Evolutionary conservation across 2,113 vertebrate species (phyloP).

Genomic region (Paedocypris sp.): DNA sequence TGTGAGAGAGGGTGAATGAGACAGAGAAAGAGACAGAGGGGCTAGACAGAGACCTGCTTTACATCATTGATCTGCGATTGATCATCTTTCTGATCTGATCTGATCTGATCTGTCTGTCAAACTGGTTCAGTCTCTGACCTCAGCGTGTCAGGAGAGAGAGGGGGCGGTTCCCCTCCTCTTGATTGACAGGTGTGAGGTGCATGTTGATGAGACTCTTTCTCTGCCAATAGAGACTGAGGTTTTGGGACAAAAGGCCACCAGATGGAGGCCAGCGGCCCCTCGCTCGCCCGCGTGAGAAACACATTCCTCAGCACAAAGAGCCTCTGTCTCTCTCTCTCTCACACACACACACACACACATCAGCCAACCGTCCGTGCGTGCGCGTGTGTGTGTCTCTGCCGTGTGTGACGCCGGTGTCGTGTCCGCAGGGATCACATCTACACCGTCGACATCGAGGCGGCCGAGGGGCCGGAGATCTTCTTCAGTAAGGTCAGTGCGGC

Average conservation of each 20-base stretch:
- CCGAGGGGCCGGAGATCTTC: constrained; percentile 88
- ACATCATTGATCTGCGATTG: too few relatives aligned
- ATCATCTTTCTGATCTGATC: too few relatives aligned
- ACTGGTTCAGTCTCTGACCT: too few relatives aligned
- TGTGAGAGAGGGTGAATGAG: too few relatives aligned
- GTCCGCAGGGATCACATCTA: constrained; percentile 94
- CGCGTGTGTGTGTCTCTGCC: background rate
- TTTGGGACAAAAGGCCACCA: constrained; percentile 58
- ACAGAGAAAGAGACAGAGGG: too few relatives aligned
- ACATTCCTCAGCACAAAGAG: constrained; percentile 66
- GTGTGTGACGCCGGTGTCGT: too few relatives aligned
- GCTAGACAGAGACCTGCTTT: too few relatives aligned
- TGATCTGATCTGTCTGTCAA: too few relatives aligned
- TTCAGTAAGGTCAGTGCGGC: constrained; percentile 99
- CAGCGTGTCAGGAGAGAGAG: too few relatives aligned
- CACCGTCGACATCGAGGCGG: constrained; percentile 87
- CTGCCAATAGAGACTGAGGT: constrained; percentile 36
- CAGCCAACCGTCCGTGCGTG: background rate
- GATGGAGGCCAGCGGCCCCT: constrained; percentile 50
- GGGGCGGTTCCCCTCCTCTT: background rate
- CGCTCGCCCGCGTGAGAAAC: constrained; percentile 57
- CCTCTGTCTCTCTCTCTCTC: constrained; percentile 50
- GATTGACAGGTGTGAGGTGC: constrained; percentile 49
- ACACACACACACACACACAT: background rate
- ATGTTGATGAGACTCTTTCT: constrained; percentile 56